Evolutionary conservation across 2,797 vertebrate species (phyloP), one percentile per base, ranked within the genome.

Genomic region (Chanos chanos): DNA sequence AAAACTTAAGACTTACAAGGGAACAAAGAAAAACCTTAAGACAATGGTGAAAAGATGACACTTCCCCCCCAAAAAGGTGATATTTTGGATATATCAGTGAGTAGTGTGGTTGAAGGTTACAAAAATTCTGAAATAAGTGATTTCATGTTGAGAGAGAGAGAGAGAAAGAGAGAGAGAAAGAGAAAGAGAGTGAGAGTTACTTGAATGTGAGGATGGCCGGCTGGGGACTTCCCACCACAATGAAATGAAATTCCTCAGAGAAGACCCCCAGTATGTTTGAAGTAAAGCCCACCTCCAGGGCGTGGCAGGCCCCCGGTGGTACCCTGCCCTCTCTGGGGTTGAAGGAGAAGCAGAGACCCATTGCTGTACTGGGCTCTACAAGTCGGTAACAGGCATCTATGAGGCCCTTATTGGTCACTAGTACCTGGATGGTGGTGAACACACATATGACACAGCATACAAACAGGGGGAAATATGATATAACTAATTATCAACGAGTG

Each of bases 321-420:
- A 96, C 61, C 5, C 81, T 69, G n/a, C 91, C 95, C 68, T 92
- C 79, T 12, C 49, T 58, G 0, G 94, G 94, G 6, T 36, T 70
- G 64, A 95, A 82, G 4, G 82, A 83, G 73, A 98, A 97, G 79
- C 85, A 89, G 27, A 53, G 39, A 0, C 88, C 91, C 50, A 90
- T 65, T 0, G 77, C 61, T 0, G 91, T 85, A 45, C 71, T 25
- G 0, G 88, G 73, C 60, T 74, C 72, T 0, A 74, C 55, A 62
- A 89, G 34, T 10, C 3, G 80, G 79, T 94, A 97, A 21, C 80
- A 45, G 43, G 89, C 93, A 18, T 91, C 83, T 0, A 95, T 88
- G 62, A 82, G 75, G n/a, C 93, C 92, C 64, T 71, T 82, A 85
- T 97, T 98, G 7, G 70, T 77, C 2, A 97, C 68, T 19, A 87